Conservation (phyloP, 1,140 invertebrate genomes). For the Lanistes nyassanus region DNA sequence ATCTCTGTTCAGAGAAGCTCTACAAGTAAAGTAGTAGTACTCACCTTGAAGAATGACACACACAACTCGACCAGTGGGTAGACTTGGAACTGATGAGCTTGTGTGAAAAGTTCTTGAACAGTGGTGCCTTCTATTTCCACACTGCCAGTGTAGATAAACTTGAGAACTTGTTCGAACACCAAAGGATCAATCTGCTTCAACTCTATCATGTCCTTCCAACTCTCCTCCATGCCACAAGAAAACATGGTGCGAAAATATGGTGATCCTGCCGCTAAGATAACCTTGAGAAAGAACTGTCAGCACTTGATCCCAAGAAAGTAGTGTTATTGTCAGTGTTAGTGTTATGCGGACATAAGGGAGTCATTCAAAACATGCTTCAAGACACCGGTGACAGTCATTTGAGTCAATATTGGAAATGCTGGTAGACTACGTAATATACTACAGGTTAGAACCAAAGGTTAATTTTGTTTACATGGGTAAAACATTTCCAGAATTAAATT, state of each 20-base stretch:
- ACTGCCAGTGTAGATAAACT: slow-evolving; percentile 61
- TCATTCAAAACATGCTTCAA: no score
- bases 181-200: slow-evolving; percentile 52
- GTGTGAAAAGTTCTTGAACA: slow-evolving; percentile 56
- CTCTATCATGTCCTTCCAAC: slow-evolving; percentile 50
- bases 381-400: neutral
- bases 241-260: slow-evolving; percentile 62
- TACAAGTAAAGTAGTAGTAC: neutral
- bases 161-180: slow-evolving; percentile 57
- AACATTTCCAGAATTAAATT: no score
- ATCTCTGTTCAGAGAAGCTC: neutral
- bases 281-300: slow-evolving; percentile 11
- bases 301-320: neutral
- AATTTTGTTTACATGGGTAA: no score
- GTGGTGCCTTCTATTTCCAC: slow-evolving; percentile 50
- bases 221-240: slow-evolving; percentile 61
- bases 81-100: slow-evolving; percentile 55
- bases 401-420: neutral
- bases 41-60: slow-evolving; percentile 53
- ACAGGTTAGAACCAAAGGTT: neutral
- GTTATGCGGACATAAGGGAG: no score
- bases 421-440: neutral
- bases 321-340: no score
- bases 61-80: slow-evolving; percentile 52
- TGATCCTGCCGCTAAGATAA: slow-evolving; percentile 58